Percentiles rank a stretch among this genome's conserved stretches.
Conservation (phyloP, 1,140 invertebrate genomes). For the Drosophila seguyi region DNA sequence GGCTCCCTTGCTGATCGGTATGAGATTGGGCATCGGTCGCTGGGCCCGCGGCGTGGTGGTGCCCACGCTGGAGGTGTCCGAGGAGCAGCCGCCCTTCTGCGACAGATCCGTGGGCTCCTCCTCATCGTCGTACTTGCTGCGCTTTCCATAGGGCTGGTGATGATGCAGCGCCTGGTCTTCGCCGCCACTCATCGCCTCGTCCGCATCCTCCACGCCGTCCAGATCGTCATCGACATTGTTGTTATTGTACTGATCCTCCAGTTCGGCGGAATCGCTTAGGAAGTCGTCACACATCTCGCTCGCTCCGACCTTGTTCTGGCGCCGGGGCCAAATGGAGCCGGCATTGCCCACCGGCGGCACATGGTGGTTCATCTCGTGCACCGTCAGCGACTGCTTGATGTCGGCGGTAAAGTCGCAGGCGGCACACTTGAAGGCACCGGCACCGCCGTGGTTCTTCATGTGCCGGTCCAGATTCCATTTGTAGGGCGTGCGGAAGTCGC, state of each 20-base stretch:
- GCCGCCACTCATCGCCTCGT: constrained; percentile 47
- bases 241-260: constrained; percentile 82
- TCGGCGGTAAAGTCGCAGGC: constrained; percentile 96
- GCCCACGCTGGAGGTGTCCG: constrained; percentile 84
- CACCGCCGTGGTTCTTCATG: constrained; percentile 94
- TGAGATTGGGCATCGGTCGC: constrained; percentile 90
- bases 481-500: constrained; percentile 94
- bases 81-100: constrained; percentile 84
- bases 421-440: constrained; percentile 92
- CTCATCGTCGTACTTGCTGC: constrained; percentile 85
- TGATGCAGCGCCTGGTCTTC: constrained; percentile 39
- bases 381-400: constrained; percentile 95
- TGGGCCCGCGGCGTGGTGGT: constrained; percentile 85
- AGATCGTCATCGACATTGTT: constrained; percentile 80
- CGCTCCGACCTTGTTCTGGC: constrained; percentile 90
- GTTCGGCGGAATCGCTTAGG: constrained; percentile 78
- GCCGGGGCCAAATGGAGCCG: constrained; percentile 85
- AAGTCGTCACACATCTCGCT: constrained; percentile 87
- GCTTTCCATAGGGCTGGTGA: constrained; percentile 60
- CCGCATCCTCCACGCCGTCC: constrained; percentile 56
- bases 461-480: constrained; percentile 94
- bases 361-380: constrained; percentile 96
- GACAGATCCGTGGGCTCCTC: constrained; percentile 86
- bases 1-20: constrained; percentile 87
- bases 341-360: constrained; percentile 90